Evolutionary conservation across 2,888 invertebrate genomes (phyloP).

Genomic region (Octonoba sinensis): DNA sequence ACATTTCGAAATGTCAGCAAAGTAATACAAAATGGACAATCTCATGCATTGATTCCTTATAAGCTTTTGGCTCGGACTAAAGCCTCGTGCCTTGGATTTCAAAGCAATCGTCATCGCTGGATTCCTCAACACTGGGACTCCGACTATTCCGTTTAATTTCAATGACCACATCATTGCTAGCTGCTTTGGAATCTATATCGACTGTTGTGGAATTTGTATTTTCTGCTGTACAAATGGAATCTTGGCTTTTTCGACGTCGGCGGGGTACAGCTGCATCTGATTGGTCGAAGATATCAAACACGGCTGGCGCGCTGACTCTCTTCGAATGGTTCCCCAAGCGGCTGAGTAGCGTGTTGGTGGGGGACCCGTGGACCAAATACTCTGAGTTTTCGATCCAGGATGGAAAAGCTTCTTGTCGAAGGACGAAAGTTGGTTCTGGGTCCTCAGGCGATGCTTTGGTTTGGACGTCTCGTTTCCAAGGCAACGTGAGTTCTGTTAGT

Average conservation of each 20-base stretch:
- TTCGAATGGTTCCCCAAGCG: slow-evolving; percentile 41
- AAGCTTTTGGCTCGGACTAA: background rate
- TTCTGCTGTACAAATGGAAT: background rate
- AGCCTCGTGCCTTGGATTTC: slow-evolving; percentile 50
- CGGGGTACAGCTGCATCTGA: background rate
- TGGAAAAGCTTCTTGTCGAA: slow-evolving; percentile 85
- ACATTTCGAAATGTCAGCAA: no score
- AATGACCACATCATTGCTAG: slow-evolving; percentile 44
- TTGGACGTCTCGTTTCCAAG: slow-evolving; percentile 76
- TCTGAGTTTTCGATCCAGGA: slow-evolving; percentile 97
- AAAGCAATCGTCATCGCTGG: background rate
- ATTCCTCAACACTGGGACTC: background rate
- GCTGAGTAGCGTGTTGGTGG: slow-evolving; percentile 88
- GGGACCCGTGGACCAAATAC: slow-evolving; percentile 91
- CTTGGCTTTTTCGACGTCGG: slow-evolving; percentile 5
- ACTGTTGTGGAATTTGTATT: slow-evolving; percentile 12
- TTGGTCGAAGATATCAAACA: slow-evolving; percentile 48
- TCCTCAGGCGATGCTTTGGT: slow-evolving; percentile 76
- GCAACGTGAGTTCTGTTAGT: slow-evolving; percentile 88
- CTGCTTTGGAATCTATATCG: slow-evolving; percentile 2
- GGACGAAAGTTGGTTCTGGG: slow-evolving; percentile 72
- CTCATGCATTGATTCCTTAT: no score
- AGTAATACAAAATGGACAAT: no score
- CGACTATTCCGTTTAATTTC: slow-evolving; percentile 39
- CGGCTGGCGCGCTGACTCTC: slow-evolving; percentile 29